A percentile compares a stretch with the other conserved stretches of the same genome.
Evolutionary conservation across 2,113 vertebrate species (phyloP).

Genomic region (Scortum barcoo): DNA sequence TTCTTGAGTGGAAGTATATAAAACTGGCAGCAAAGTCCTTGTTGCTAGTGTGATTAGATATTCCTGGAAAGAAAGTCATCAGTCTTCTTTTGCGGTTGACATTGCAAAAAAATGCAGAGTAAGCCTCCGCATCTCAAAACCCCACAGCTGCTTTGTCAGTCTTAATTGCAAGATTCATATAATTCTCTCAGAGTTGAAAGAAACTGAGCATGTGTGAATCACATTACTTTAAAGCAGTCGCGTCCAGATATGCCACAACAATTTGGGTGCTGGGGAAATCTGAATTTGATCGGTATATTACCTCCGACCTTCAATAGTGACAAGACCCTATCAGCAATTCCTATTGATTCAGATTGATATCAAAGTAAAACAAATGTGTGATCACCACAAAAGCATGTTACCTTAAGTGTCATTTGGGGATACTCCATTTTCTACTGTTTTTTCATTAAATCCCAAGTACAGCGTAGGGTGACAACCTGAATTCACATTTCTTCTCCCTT

Average conservation of each 20-base stretch:
- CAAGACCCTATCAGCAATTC: background rate
- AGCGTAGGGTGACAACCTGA: constrained; percentile 14
- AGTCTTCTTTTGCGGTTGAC: constrained; percentile 4
- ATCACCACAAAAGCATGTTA: background rate
- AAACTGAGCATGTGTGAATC: constrained; percentile 24
- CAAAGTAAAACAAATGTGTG: background rate
- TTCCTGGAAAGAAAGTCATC: constrained; percentile 6
- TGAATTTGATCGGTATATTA: constrained; percentile 15
- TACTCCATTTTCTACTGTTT: background rate
- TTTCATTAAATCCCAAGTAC: background rate
- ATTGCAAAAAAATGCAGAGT: constrained; percentile 11
- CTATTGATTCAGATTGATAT: background rate
- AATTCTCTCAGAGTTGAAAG: constrained; percentile 20
- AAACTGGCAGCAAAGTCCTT: background rate
- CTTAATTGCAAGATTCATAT: constrained; percentile 16
- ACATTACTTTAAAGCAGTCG: constrained; percentile 2
- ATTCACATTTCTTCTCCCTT: constrained; percentile 5
- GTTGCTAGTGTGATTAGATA: background rate
- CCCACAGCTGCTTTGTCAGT: constrained; percentile 48
- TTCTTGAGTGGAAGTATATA: background rate
- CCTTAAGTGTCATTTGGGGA: background rate
- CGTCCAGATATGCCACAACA: constrained; percentile 1
- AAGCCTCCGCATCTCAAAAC: constrained; percentile 22
- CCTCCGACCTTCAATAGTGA: too few species aligned
- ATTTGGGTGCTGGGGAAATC: constrained; percentile 7